Percentiles rank a stretch among this genome's conserved stretches.
Conservation (phyloP, 2,113 vertebrate genomes). For the Spizaetus ornatus region DNA sequence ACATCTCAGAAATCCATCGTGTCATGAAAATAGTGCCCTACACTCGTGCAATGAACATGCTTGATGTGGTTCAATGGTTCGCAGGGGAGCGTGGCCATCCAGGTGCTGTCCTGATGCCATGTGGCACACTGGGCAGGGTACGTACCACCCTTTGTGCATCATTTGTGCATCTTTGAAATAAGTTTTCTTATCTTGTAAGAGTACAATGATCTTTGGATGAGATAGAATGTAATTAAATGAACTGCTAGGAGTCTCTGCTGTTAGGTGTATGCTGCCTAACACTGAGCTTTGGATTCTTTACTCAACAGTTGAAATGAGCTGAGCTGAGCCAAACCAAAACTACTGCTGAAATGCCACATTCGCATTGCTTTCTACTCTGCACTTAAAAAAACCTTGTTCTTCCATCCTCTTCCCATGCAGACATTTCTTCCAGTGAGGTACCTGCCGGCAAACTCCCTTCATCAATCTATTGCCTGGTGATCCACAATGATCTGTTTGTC, state of each 20-base stretch:
- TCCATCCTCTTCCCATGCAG: neutral
- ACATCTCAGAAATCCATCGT: neutral
- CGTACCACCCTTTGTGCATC: neutral
- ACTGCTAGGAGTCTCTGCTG: neutral
- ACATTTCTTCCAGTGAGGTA: neutral
- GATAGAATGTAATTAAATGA: neutral
- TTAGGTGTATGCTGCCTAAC: neutral
- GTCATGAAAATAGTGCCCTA: neutral
- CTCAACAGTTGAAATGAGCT: neutral
- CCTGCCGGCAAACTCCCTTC: neutral
- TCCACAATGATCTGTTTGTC: fast-evolving
- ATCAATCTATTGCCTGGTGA: neutral
- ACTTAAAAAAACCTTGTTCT: neutral
- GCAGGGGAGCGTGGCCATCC: neutral
- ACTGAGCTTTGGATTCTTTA: neutral
- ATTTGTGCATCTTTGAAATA: neutral
- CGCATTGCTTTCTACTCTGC: neutral
- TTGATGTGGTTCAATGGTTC: neutral
- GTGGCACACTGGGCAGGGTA: neutral
- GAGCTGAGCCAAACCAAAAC: neutral
- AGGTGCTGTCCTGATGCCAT: neutral
- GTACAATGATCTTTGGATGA: neutral
- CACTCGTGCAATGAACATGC: fast-evolving
- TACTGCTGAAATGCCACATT: neutral
- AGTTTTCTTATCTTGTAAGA: neutral